Percentiles rank a stretch among this genome's conserved stretches.
phyloP scores from a whole-genome alignment of 2,113 vertebrate genomes.

The Perca fluviatilis region DNA sequence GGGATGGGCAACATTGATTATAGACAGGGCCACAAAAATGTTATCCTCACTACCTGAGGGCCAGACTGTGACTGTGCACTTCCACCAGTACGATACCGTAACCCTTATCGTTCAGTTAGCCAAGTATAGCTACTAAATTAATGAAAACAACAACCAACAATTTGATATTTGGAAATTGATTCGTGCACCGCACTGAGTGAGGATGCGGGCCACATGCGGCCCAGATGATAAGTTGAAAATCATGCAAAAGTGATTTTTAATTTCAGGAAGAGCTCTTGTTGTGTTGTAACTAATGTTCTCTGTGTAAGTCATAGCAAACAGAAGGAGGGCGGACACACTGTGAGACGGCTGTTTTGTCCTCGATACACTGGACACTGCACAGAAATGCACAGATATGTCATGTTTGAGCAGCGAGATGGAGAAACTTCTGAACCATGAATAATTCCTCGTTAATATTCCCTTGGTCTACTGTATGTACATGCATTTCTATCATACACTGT shows the following conservation, averaged over 20 bases:
- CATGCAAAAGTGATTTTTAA: neutral
- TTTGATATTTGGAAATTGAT: too few species aligned
- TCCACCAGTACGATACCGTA: too few species aligned
- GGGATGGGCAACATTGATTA: too few species aligned
- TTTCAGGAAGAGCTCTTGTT: neutral
- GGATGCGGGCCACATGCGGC: too few species aligned
- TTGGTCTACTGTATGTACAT: conserved; percentile 3
- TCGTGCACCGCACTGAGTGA: too few species aligned
- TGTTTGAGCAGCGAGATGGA: neutral
- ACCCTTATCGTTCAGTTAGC: too few species aligned
- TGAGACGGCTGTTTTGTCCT: neutral
- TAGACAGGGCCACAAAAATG: too few species aligned
- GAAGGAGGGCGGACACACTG: neutral
- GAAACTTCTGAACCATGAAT: neutral
- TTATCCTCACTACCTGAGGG: too few species aligned
- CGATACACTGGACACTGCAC: conserved; percentile 2
- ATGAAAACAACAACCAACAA: too few species aligned
- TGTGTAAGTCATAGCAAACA: neutral
- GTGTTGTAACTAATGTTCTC: neutral
- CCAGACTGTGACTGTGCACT: too few species aligned
- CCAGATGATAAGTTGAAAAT: neutral
- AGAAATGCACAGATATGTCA: conserved; percentile 4
- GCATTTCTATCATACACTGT: conserved; percentile 31
- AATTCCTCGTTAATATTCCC: conserved; percentile 3
- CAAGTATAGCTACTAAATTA: too few species aligned